These are phyloP conservation scores for Oreotrochilus melanogaster DNA, from an alignment of 2,113 vertebrate genomes.

Conservation along the genomic window DNA sequence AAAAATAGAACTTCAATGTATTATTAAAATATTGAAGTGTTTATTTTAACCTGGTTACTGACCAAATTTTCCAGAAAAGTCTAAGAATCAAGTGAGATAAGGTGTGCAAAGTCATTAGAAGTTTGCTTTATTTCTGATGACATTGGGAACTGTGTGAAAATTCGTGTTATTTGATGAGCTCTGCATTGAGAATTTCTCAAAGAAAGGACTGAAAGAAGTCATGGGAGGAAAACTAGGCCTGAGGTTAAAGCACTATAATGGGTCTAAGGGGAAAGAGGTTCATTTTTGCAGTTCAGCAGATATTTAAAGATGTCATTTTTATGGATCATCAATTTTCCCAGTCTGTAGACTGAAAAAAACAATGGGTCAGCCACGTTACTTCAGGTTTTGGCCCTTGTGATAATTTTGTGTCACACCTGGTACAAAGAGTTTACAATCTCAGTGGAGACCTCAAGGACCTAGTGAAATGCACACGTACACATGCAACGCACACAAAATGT, in stretches of 20 bases:
- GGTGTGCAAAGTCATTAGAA: not conserved
- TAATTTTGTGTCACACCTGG: not conserved
- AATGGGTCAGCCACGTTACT: not conserved
- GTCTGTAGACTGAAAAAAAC: not conserved
- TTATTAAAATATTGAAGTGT: conserved; percentile 15
- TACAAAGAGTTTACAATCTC: not conserved
- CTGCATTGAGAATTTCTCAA: not conserved
- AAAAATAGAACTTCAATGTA: not conserved
- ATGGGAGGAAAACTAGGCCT: not conserved
- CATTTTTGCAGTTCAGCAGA: not conserved
- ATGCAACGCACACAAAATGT: not conserved
- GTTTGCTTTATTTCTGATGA: not conserved
- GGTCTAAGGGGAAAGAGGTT: not conserved
- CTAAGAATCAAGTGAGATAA: not conserved
- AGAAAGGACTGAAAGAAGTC: not conserved
- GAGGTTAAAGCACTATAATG: not conserved
- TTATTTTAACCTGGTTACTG: conserved; percentile 11
- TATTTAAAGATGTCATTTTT: not conserved
- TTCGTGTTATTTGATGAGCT: not conserved
- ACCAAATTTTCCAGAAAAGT: conserved; percentile 16
- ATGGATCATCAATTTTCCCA: not conserved
- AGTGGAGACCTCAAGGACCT: not conserved
- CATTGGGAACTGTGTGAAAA: not conserved
- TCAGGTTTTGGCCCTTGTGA: not conserved
- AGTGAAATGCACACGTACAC: not conserved